A percentile compares a stretch with the other conserved stretches of the same genome.
Evolutionary conservation across 1,140 invertebrate species (phyloP).

Genomic region (Tetragonula clypearis): DNA sequence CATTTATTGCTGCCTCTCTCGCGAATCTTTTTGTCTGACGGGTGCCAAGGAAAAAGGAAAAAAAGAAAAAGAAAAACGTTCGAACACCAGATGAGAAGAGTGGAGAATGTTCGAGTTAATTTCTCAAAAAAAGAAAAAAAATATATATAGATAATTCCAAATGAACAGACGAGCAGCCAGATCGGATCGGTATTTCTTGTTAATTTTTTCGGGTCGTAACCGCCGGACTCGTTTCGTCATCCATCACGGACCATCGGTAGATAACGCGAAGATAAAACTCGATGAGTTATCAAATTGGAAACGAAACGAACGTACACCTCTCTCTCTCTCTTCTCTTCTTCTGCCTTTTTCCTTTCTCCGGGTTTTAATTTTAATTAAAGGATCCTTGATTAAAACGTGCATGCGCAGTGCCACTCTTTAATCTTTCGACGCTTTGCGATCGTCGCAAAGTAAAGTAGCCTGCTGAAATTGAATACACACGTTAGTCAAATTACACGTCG

Average conservation of each 20-base stretch:
- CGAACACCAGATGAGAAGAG: conserved; percentile 30
- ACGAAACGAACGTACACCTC: background rate
- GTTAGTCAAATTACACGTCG: too few species aligned
- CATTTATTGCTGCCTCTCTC: conserved; percentile 49
- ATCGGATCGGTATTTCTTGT: conserved; percentile 52
- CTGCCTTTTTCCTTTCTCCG: too few species aligned
- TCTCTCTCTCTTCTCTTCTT: background rate
- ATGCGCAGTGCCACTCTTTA: too few species aligned
- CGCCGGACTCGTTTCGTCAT: background rate
- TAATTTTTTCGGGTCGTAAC: background rate
- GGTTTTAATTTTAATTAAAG: background rate
- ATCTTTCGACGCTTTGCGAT: background rate
- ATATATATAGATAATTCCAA: conserved; percentile 59
- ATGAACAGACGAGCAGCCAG: conserved; percentile 55
- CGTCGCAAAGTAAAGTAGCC: background rate
- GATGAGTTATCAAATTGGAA: background rate
- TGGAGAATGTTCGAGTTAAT: conserved; percentile 50
- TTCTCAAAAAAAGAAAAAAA: conserved; percentile 62
- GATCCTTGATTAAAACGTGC: background rate
- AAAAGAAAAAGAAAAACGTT: conserved; percentile 28
- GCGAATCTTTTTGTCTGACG: conserved; percentile 25
- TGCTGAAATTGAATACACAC: too few species aligned
- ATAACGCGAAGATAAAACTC: background rate
- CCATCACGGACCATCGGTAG: background rate
- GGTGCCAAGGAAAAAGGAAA: background rate